These are phyloP conservation scores for Chaetogeoica ovagalla DNA, from an alignment of 2,888 invertebrate species.

Conservation along the genomic window DNA sequence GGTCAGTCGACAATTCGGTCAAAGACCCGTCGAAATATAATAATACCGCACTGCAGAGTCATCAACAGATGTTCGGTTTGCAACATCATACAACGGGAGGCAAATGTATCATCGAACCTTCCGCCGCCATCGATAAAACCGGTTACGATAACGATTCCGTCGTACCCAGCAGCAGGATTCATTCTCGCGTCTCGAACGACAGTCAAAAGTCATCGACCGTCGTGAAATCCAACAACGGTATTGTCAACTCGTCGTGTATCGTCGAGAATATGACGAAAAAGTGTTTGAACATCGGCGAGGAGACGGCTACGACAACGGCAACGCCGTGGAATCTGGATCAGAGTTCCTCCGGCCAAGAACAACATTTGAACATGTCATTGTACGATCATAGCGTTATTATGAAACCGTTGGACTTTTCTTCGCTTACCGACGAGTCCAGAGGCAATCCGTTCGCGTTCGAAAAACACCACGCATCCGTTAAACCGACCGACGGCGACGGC, in stretches of 20 bases:
- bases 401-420: constrained; percentile 44
- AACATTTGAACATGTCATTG: constrained; percentile 39
- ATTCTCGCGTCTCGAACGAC: constrained; percentile 12
- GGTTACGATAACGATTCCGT: constrained; percentile 3
- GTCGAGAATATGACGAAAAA: constrained; percentile 40
- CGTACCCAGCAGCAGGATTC: not conserved
- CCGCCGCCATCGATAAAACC: constrained; percentile 8
- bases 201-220: constrained; percentile 17
- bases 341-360: constrained; percentile 16
- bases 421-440: constrained; percentile 47
- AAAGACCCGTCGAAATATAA: constrained; percentile 22
- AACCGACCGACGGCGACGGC: not conserved
- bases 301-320: not conserved
- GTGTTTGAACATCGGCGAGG: constrained; percentile 27
- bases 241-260: constrained; percentile 30
- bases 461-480: constrained; percentile 9
- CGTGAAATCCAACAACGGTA: constrained; percentile 17
- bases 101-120: constrained; percentile 15
- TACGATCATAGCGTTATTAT: constrained; percentile 40
- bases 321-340: constrained; percentile 27
- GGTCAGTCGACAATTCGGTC: not conserved
- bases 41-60: not conserved
- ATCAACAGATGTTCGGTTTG: constrained; percentile 15
- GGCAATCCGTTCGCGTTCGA: constrained; percentile 43
- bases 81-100: constrained; percentile 4